Base-by-base conservation (phyloP, 2,888 invertebrate species). In the Nomada ferruginata region DNA sequence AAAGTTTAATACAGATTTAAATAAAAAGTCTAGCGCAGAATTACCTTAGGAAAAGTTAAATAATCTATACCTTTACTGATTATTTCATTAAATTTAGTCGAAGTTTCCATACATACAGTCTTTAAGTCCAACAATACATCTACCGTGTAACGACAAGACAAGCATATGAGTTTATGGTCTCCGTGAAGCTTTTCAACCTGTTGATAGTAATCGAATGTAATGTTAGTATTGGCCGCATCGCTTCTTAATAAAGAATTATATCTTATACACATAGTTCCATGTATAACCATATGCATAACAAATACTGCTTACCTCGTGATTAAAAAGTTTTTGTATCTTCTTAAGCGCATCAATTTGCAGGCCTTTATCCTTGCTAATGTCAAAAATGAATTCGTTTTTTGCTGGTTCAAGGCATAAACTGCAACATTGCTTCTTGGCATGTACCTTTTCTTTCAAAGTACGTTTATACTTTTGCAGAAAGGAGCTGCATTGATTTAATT, bases 61-160 rank as follows among this genome's bases (percentile, higher is more conserved):
- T 88, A 76, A 64, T 82, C 70, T 15, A 86, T 79, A 13, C 86
- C 87, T 63, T 89, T 76, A 52, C 89, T 61, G 11, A 84, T 75
- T 1, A 86, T 65, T 13, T 79, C 76, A 18, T 85, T 83, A 20
- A 90, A 68, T 81, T 90, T 90, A 2, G 20, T 57, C 5, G 78
- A 50, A 50, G 85, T 84, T 73, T 89, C 76, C 53, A 87, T 66
- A 52, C 87, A 90, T 44, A 93, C 53, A 44, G 66, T 82, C 64
- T 87, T 91, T 65, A 93, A 83, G 80, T 93, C 93, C 13, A 79
- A 85, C 42, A 93, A 85, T 26, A 93, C 84, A 71, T 93, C 93
- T 57, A 93, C 82, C 52, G 87, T 90, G 72, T 93, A 93, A 44
- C 92, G 91, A 74, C 93, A 93, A 9, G 83, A 68, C 23, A 93